These are phyloP conservation scores for Drosophila robusta DNA, from an alignment of 2,888 invertebrate genomes.

Conservation along the genomic window DNA sequence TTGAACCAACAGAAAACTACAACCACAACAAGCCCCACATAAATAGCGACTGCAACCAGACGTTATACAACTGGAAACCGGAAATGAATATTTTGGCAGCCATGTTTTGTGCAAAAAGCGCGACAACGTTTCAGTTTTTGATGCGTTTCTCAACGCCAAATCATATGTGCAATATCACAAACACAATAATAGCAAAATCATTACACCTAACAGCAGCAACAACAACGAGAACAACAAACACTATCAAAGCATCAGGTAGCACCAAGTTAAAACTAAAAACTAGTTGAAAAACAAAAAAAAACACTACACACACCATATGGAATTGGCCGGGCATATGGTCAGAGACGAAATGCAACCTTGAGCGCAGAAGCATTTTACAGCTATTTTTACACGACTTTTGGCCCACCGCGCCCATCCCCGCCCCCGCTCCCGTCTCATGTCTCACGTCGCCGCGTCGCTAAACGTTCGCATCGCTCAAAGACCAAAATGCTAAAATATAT, in stretches of 20 bases:
- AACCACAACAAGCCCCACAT: neutral
- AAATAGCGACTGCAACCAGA: neutral
- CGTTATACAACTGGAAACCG: slow-evolving; percentile 25
- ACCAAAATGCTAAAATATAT: slow-evolving; percentile 49
- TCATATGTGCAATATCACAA: slow-evolving; percentile 7
- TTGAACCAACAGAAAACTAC: slow-evolving; percentile 17
- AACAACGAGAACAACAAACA: neutral
- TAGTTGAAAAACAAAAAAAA: neutral
- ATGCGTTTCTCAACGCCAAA: slow-evolving; percentile 8
- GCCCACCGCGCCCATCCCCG: slow-evolving; percentile 11
- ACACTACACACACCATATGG: slow-evolving; percentile 36
- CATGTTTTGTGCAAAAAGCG: slow-evolving; percentile 10
- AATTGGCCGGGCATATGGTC: slow-evolving; percentile 37
- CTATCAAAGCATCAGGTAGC: slow-evolving; percentile 43
- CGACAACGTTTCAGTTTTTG: slow-evolving; percentile 12
- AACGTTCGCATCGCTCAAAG: slow-evolving; percentile 24
- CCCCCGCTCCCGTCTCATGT: neutral
- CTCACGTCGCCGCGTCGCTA: slow-evolving; percentile 1
- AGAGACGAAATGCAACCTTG: slow-evolving; percentile 47
- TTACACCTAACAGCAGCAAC: slow-evolving; percentile 2
- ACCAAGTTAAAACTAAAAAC: slow-evolving; percentile 10
- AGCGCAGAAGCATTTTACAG: slow-evolving; percentile 61
- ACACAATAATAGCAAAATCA: slow-evolving; percentile 23
- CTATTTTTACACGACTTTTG: slow-evolving; percentile 65
- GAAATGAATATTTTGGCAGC: slow-evolving; percentile 22